phyloP scores from a whole-genome alignment of 2,888 invertebrate genomes.

The Latheticus oryzae region DNA sequence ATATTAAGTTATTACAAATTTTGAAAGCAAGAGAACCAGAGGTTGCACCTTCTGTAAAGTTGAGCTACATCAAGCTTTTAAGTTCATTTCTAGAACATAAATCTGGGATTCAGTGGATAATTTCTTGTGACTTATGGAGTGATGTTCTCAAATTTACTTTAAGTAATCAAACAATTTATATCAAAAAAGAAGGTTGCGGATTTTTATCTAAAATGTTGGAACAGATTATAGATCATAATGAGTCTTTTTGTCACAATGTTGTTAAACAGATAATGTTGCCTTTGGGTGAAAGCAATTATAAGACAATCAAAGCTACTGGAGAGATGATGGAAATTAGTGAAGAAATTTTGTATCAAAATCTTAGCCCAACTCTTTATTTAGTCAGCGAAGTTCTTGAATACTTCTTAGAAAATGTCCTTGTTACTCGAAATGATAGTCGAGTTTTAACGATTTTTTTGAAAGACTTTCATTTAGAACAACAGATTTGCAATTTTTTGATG shows the following conservation, averaged over 20 bases:
- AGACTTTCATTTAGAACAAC: constrained; percentile 63
- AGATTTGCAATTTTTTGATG: constrained; percentile 63
- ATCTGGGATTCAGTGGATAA: constrained; percentile 75
- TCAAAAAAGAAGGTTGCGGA: constrained; percentile 76
- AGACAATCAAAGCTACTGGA: constrained; percentile 45
- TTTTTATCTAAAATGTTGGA: constrained; percentile 73
- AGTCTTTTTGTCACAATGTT: constrained; percentile 50
- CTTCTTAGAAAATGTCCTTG: constrained; percentile 60
- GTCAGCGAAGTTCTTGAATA: constrained; percentile 68
- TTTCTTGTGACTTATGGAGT: constrained; percentile 73
- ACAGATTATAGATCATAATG: constrained; percentile 68
- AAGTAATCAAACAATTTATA: constrained; percentile 77
- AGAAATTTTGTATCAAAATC: constrained; percentile 67
- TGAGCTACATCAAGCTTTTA: constrained; percentile 76
- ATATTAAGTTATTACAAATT: constrained; percentile 59
- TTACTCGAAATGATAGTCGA: constrained; percentile 56
- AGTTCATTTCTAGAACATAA: constrained; percentile 71
- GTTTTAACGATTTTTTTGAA: constrained; percentile 61
- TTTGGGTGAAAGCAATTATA: constrained; percentile 69
- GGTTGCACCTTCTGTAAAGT: constrained; percentile 72
- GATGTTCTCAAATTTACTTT: constrained; percentile 74
- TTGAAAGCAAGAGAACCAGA: constrained; percentile 59
- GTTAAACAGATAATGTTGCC: constrained; percentile 69
- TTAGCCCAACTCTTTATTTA: constrained; percentile 71
- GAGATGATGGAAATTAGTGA: constrained; percentile 64